Evolutionary conservation across 37 sponge, comb jelly and placozoan species (phyloP).

Genomic region (Oscarella lobularis): DNA sequence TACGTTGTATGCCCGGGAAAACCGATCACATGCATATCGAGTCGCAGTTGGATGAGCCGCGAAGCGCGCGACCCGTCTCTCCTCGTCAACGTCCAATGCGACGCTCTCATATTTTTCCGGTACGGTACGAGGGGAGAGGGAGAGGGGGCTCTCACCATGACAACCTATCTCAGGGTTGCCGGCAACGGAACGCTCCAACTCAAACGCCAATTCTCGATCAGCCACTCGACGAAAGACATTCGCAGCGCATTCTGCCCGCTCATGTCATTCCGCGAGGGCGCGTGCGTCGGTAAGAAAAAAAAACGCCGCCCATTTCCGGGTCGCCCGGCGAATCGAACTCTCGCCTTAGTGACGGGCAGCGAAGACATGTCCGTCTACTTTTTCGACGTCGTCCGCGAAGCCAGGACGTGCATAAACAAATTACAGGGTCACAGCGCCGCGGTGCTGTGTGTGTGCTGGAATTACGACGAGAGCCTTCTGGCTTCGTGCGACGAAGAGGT

Average conservation of each 20-base stretch:
- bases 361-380: constrained; percentile 74
- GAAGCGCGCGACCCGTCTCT: constrained; percentile 79
- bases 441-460: constrained; percentile 63
- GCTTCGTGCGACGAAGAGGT: constrained; percentile 75
- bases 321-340: background rate
- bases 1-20: constrained; percentile 46
- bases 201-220: constrained; percentile 54
- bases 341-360: constrained; percentile 69
- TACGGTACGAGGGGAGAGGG: too few relatives aligned
- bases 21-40: constrained; percentile 49
- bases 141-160: too few relatives aligned
- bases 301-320: background rate
- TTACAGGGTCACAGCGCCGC: constrained; percentile 76
- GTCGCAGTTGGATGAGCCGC: constrained; percentile 76
- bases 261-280: constrained; percentile 77
- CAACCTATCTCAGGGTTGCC: constrained; percentile 24
- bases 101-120: constrained; percentile 51
- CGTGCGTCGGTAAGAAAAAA: constrained; percentile 24
- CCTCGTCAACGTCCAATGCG: constrained; percentile 47
- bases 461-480: constrained; percentile 85
- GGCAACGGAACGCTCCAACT: constrained; percentile 37
- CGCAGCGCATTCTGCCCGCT: constrained; percentile 81
- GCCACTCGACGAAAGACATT: constrained; percentile 32
- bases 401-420: constrained; percentile 33
- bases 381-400: constrained; percentile 64